A percentile compares a stretch with the other conserved stretches of the same genome.
Conservation (phyloP, 1,140 invertebrate species). For the Augochlora pura region DNA sequence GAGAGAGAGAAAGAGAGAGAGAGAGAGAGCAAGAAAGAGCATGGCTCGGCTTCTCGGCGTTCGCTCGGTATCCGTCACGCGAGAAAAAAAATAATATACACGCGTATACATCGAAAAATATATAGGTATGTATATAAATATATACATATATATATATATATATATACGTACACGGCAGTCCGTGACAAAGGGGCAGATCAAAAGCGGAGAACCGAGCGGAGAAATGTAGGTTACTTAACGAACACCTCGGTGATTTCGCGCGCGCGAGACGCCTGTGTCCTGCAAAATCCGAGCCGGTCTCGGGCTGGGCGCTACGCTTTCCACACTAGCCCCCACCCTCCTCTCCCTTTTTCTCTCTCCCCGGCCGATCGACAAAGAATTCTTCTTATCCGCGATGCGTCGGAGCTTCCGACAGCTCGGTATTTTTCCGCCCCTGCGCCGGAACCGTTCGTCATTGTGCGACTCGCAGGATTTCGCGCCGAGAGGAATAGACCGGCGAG, state of each 20-base stretch:
- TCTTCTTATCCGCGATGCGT: conserved; percentile 6
- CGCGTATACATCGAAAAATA: too few species aligned
- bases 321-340: not conserved
- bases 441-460: not conserved
- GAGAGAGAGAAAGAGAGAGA: too few species aligned
- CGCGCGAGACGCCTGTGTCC: conserved; percentile 26
- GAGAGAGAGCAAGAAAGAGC: too few species aligned
- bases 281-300: conserved; percentile 10
- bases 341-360: too few species aligned
- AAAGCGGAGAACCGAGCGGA: conserved; percentile 25
- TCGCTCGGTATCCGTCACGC: conserved; percentile 14
- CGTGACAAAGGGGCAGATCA: conserved; percentile 29
- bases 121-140: not conserved
- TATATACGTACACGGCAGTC: not conserved
- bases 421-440: not conserved
- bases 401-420: not conserved
- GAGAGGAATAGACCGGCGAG: not conserved
- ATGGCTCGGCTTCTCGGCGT: not conserved
- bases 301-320: not conserved
- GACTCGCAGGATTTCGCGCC: too few species aligned
- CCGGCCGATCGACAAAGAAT: conserved; percentile 20
- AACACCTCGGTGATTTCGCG: conserved; percentile 25
- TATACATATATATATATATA: not conserved
- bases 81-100: conserved; percentile 10
- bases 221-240: conserved; percentile 51